Evolutionary conservation across 2,888 invertebrate species (phyloP), one percentile per base, ranked within the genome.

Genomic region (Drosophila fulvimacula): DNA sequence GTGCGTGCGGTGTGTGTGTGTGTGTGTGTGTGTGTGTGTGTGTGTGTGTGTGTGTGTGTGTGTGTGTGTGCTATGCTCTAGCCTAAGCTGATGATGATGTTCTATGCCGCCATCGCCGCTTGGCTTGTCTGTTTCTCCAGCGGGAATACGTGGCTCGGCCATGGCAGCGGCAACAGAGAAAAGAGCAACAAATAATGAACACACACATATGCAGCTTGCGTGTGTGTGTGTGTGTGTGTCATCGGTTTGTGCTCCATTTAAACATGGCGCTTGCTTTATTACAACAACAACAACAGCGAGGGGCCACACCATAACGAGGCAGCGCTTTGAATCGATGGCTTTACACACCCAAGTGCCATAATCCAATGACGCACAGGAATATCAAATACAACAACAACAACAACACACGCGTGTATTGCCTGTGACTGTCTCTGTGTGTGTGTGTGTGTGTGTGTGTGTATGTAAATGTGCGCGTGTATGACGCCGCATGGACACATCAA

Each of bases 331-430:
- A 86, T 89, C 81, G 88, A 82, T 90, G 88, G 84, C 81, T 84
- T 82, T 91, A 91, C 92, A 92, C 92, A 92, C 92, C 91, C 92
- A 92, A 91, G 92, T 91, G 92, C 92, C 91, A 92, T 92, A 91
- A 91, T 90, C 91, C 85, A 88, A 88, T 88, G 88, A 86, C 92
- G 89, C 91, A 89, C 83, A 91, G 91, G 91, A 92, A 91, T 92
- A 83, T 79, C 81, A 81, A 79, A 71, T 70, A 82, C 80, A 80
- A 63, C 76, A 72, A 63, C 75, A 72, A 38, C 63, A 70, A 24
- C 69, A 27, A 27, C 27, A 65, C 60, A 55, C 67, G 58, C 41
- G 65, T 58, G 65, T 62, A 68, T 60, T 62, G 65, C 17, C 19
- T 13, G 24, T 24, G 51, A 21, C 32, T 24, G 27, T 7, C 27